Conservation (phyloP, 2,113 vertebrate species). For the Ginglymostoma cirratum region DNA sequence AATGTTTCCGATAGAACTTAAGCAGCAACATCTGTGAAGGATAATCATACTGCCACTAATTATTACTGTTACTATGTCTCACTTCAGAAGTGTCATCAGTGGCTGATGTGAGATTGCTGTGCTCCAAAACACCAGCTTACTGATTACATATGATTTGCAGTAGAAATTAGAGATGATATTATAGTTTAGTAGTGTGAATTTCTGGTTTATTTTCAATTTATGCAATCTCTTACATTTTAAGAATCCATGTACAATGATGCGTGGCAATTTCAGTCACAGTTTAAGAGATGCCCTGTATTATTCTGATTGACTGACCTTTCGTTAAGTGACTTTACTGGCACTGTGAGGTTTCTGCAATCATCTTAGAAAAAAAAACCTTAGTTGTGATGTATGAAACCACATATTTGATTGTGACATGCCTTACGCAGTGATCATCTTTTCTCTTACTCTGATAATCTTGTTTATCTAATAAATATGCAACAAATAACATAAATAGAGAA, state of each 20-base stretch:
- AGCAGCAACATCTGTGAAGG: not conserved
- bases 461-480: not conserved
- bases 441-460: not conserved
- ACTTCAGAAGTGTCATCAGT: not conserved
- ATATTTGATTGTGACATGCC: not conserved
- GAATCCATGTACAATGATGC: not conserved
- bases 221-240: not conserved
- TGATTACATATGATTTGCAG: not conserved
- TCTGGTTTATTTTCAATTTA: not conserved
- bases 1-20: not conserved
- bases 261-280: not conserved
- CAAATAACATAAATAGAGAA: not conserved
- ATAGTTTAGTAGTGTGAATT: not conserved
- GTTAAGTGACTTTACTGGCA: not conserved
- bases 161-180: not conserved
- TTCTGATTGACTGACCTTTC: not conserved
- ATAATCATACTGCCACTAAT: slow-evolving; percentile 22
- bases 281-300: not conserved
- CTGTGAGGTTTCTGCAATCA: not conserved
- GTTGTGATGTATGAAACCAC: not conserved
- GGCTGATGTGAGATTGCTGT: not conserved
- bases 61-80: not conserved
- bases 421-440: not conserved
- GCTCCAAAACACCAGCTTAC: not conserved
- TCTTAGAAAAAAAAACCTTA: not conserved